A percentile compares a stretch with the other conserved stretches of the same genome.
phyloP scores from a whole-genome alignment of 1,140 invertebrate species.

The Euglossa dilemma region DNA sequence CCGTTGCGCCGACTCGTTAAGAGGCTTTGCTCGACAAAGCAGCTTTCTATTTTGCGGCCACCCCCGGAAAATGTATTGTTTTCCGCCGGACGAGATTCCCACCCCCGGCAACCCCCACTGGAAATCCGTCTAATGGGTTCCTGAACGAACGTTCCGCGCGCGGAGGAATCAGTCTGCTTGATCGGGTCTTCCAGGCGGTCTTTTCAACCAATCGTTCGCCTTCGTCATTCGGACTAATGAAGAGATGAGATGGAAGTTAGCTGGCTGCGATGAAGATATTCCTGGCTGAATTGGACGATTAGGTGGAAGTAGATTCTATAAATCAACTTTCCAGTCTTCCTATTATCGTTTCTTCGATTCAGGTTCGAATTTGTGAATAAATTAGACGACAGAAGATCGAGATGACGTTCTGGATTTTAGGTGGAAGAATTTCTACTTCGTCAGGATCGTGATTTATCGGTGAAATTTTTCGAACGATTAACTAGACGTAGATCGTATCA shows the following conservation, averaged over 20 bases:
- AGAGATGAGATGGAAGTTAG: neutral
- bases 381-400: too few species aligned
- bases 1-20: constrained; percentile 39
- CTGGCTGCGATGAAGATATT: neutral
- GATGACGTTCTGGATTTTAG: too few species aligned
- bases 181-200: neutral
- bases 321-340: too few species aligned
- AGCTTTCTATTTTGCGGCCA: constrained; percentile 37
- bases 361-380: too few species aligned
- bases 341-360: too few species aligned
- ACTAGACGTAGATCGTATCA: too few species aligned
- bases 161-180: constrained; percentile 5
- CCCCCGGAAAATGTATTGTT: constrained; percentile 45
- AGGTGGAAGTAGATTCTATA: too few species aligned
- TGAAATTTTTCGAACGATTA: too few species aligned
- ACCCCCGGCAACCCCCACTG: neutral
- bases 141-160: neutral
- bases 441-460: too few species aligned
- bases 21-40: constrained; percentile 46
- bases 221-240: neutral
- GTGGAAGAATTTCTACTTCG: too few species aligned
- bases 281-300: neutral
- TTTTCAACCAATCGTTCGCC: neutral
- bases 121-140: constrained; percentile 45
- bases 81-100: constrained; percentile 28